These are phyloP conservation scores for Thalassophryne amazonica DNA, from an alignment of 2,797 vertebrate species.

Conservation along the genomic window DNA sequence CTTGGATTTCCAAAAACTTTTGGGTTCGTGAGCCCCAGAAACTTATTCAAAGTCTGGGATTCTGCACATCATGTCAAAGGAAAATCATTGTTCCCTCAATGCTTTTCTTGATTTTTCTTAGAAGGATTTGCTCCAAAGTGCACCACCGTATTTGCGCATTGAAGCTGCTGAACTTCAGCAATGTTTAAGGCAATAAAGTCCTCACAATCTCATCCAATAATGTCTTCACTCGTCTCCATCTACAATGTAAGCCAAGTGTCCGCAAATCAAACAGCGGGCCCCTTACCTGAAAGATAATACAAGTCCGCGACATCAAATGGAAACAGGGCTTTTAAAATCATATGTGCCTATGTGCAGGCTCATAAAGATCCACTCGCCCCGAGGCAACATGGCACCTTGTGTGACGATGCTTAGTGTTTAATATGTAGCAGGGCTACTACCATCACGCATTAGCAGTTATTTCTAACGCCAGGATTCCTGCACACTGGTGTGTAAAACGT, in stretches of 20 bases:
- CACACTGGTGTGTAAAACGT: conserved; percentile 9
- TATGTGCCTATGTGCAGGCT: conserved; percentile 50
- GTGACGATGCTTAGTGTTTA: conserved; percentile 32
- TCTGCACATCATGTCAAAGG: neutral
- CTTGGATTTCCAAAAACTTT: neutral
- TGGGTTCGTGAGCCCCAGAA: neutral
- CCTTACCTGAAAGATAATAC: conserved; percentile 55
- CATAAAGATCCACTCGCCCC: conserved; percentile 50
- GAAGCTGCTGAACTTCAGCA: conserved; percentile 35
- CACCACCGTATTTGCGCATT: conserved; percentile 4
- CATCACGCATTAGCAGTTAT: conserved; percentile 11
- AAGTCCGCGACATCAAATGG: conserved; percentile 60
- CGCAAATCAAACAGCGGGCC: conserved; percentile 53
- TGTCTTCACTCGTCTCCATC: conserved; percentile 48
- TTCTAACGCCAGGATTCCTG: conserved; percentile 12
- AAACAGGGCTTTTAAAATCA: conserved; percentile 59
- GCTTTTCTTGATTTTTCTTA: conserved; percentile 12
- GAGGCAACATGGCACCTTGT: conserved; percentile 32
- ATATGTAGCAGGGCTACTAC: conserved; percentile 24
- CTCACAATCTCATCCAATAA: conserved; percentile 40
- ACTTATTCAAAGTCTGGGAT: neutral
- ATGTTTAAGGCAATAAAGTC: conserved; percentile 30
- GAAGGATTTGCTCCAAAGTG: conserved; percentile 16
- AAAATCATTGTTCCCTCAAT: neutral
- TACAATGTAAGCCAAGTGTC: conserved; percentile 31